Evolutionary conservation across 2,113 vertebrate species (phyloP).

Genomic region (Alaudala cheleensis): DNA sequence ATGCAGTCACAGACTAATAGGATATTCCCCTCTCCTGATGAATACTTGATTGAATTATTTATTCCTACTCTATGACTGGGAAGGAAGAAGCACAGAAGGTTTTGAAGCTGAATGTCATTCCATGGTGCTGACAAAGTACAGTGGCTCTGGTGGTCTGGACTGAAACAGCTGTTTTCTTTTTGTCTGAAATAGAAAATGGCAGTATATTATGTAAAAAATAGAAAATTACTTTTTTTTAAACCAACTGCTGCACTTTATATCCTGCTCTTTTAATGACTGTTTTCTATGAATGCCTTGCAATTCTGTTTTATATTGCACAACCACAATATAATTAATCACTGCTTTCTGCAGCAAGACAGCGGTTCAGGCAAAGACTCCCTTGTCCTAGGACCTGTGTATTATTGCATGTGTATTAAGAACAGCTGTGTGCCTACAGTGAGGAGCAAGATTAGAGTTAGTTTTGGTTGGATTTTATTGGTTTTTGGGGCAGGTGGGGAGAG

Average conservation of each 20-base stretch:
- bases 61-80: constrained; percentile 23
- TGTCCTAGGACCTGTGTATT: not conserved
- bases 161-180: not conserved
- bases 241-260: not conserved
- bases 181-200: not conserved
- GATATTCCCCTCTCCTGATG: constrained; percentile 40
- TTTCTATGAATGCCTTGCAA: not conserved
- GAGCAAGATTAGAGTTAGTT: not conserved
- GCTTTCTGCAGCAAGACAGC: not conserved
- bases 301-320: not conserved
- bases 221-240: not conserved
- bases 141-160: not conserved
- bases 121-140: not conserved
- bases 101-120: constrained; percentile 18
- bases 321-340: accelerated
- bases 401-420: not conserved
- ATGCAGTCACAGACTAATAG: constrained; percentile 55
- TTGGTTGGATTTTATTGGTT: not conserved
- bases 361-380: not conserved
- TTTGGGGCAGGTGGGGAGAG: accelerated
- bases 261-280: not conserved
- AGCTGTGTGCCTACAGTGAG: not conserved
- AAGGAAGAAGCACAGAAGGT: not conserved
- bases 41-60: constrained; percentile 63
- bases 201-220: not conserved